These are phyloP conservation scores for Drosophila auraria DNA, from an alignment of 1,140 invertebrate species.

Conservation along the genomic window DNA sequence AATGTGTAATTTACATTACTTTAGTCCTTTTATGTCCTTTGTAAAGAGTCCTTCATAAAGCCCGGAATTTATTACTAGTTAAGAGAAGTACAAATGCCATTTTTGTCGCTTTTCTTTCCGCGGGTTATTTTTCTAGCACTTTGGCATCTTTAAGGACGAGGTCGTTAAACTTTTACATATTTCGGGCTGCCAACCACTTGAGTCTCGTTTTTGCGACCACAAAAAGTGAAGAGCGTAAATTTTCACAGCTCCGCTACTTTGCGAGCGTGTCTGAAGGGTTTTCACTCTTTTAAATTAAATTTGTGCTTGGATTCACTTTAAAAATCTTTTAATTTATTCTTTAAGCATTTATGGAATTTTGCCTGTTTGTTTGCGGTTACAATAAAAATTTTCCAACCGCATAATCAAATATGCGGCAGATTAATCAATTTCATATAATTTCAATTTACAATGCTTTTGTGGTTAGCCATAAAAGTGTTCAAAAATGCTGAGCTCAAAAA, in stretches of 20 bases:
- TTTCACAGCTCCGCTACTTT: slow-evolving; percentile 42
- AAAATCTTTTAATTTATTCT: neutral
- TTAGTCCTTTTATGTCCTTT: slow-evolving; percentile 17
- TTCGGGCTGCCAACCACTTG: slow-evolving; percentile 25
- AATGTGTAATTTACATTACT: slow-evolving; percentile 19
- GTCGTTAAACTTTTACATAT: slow-evolving; percentile 37
- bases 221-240: slow-evolving; percentile 42
- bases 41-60: slow-evolving; percentile 21
- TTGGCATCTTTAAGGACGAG: slow-evolving; percentile 23
- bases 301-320: neutral
- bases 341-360: neutral
- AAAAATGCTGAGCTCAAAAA: slow-evolving; percentile 36
- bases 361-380: neutral
- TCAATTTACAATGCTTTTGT: slow-evolving; percentile 42
- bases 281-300: slow-evolving; percentile 3
- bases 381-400: slow-evolving; percentile 35
- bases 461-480: slow-evolving; percentile 48
- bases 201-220: slow-evolving; percentile 36
- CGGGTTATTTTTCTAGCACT: slow-evolving; percentile 4
- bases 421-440: slow-evolving; percentile 61
- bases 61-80: slow-evolving; percentile 40
- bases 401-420: slow-evolving; percentile 68
- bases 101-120: slow-evolving; percentile 14
- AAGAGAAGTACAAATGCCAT: slow-evolving; percentile 38
- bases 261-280: neutral